Percentiles rank a stretch among this genome's conserved stretches.
Conservation (phyloP, 2,113 vertebrate species). For the Strix aluco region DNA sequence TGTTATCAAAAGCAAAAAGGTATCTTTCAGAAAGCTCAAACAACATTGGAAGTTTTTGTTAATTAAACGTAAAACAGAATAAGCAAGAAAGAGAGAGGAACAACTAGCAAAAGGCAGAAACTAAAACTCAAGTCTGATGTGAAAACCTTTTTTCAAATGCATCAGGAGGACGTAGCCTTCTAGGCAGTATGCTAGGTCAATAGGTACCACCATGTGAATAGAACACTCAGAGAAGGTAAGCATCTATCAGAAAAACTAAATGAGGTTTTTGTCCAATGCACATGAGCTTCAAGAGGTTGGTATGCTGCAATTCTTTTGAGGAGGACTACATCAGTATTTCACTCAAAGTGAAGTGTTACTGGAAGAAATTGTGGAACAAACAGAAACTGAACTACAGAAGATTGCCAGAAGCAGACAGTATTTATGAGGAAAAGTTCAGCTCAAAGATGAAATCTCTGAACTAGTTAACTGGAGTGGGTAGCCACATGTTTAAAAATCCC, state of each 20-base stretch:
- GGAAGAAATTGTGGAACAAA: neutral
- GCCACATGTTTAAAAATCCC: neutral
- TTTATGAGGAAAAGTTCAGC: neutral
- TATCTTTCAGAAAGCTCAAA: neutral
- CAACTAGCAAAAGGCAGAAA: neutral
- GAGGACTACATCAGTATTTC: neutral
- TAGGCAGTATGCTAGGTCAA: neutral
- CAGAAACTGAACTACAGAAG: neutral
- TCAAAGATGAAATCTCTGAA: neutral
- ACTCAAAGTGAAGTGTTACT: neutral
- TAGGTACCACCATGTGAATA: neutral
- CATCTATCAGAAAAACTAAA: neutral
- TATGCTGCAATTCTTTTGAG: neutral
- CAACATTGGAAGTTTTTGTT: neutral
- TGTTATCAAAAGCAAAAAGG: neutral
- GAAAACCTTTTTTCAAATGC: neutral
- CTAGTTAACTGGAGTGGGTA: neutral
- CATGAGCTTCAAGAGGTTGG: neutral
- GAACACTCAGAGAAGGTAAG: neutral
- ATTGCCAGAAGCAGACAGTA: neutral
- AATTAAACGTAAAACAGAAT: neutral
- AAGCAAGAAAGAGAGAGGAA: neutral
- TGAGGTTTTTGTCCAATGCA: neutral
- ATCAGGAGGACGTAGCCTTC: neutral
- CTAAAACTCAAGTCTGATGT: neutral